Conservation (phyloP, 2,113 vertebrate species). For the Thalassoma bifasciatum region DNA sequence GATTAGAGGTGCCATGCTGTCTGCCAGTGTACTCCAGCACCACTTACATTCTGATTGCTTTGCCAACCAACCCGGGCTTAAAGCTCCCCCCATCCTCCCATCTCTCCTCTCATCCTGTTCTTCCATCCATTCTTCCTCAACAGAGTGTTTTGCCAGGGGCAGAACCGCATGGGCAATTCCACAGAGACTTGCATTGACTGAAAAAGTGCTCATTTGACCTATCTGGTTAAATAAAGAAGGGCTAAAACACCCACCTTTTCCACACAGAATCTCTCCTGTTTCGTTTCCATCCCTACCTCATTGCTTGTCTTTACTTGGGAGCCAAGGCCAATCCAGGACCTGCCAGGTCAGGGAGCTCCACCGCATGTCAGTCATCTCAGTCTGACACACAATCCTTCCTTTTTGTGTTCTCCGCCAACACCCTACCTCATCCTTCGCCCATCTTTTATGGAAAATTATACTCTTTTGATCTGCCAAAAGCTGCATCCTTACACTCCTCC, state of each 20-base stretch:
- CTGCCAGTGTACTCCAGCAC: slow-evolving; percentile 60
- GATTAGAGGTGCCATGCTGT: slow-evolving; percentile 69
- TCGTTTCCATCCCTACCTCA: slow-evolving; percentile 16
- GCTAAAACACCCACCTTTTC: slow-evolving; percentile 35
- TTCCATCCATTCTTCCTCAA: slow-evolving; percentile 14
- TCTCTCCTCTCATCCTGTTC: slow-evolving; percentile 16
- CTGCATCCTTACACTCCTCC: slow-evolving; percentile 36
- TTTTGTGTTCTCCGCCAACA: slow-evolving; percentile 49
- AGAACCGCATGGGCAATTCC: slow-evolving; percentile 38
- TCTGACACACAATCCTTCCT: slow-evolving; percentile 52
- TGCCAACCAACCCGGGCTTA: slow-evolving; percentile 56
- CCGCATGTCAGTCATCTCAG: slow-evolving; percentile 65
- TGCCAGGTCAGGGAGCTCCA: slow-evolving; percentile 68
- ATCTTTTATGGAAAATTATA: slow-evolving; percentile 45
- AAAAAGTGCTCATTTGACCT: slow-evolving; percentile 47
- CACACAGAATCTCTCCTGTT: slow-evolving; percentile 36
- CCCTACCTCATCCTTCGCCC: slow-evolving; percentile 49
- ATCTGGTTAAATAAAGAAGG: slow-evolving; percentile 54
- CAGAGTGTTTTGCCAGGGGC: slow-evolving; percentile 25
- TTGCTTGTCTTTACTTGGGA: slow-evolving; percentile 11
- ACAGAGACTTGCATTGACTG: slow-evolving; percentile 31
- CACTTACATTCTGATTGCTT: slow-evolving; percentile 57
- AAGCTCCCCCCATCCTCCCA: slow-evolving; percentile 37
- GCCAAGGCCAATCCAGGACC: slow-evolving; percentile 55
- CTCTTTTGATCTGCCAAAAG: slow-evolving; percentile 61